Evolutionary conservation across 2,113 vertebrate species (phyloP).

Genomic region (Heloderma charlesbogerti): DNA sequence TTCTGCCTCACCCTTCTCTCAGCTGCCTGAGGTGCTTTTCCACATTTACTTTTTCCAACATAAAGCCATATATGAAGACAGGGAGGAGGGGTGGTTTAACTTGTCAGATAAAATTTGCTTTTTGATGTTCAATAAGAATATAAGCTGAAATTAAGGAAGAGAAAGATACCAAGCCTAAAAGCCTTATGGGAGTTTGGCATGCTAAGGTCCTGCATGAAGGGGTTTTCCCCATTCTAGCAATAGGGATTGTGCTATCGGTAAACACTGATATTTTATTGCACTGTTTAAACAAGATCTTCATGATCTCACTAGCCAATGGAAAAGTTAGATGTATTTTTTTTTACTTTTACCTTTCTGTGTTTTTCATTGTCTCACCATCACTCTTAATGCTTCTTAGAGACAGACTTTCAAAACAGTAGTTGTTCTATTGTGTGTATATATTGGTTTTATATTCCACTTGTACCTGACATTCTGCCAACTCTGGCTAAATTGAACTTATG

Average conservation of each 20-base stretch:
- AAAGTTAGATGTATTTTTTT: background rate
- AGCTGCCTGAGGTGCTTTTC: conserved; percentile 83
- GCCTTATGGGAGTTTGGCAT: background rate
- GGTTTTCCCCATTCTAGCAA: background rate
- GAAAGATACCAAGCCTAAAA: background rate
- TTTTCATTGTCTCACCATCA: background rate
- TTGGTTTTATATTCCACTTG: background rate
- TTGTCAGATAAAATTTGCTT: background rate
- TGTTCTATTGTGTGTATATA: background rate
- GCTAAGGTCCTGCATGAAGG: background rate
- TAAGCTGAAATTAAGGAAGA: background rate
- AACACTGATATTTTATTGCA: background rate
- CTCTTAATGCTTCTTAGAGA: background rate
- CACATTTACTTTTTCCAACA: conserved; percentile 39
- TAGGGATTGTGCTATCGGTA: background rate
- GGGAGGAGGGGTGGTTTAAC: background rate
- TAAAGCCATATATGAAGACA: conserved; percentile 6
- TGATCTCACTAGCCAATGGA: background rate
- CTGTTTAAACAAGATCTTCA: background rate
- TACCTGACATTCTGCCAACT: background rate
- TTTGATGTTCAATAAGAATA: background rate
- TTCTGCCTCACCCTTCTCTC: conserved; percentile 68
- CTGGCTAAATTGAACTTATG: background rate
- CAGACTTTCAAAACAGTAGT: background rate
- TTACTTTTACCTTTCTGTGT: background rate